A percentile compares a stretch with the other conserved stretches of the same genome.
These are phyloP conservation scores for Ophion costatus DNA, from an alignment of 2,888 invertebrate species.

Conservation along the genomic window DNA sequence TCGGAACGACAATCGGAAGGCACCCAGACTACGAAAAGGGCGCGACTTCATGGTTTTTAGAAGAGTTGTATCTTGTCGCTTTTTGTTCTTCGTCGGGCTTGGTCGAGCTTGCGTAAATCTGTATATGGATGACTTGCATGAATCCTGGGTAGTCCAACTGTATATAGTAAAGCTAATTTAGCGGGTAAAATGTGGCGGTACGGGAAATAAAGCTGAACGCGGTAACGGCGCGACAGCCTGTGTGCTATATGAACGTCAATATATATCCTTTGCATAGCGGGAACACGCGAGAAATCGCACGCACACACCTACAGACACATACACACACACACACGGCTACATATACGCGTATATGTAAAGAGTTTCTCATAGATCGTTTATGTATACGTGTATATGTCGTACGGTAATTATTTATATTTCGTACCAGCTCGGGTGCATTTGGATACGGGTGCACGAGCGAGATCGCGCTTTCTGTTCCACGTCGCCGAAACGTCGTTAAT, in stretches of 20 bases:
- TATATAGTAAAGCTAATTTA: conserved; percentile 76
- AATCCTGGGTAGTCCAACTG: conserved; percentile 69
- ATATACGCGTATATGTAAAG: conserved; percentile 63
- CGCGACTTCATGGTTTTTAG: background rate
- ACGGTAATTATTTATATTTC: conserved; percentile 81
- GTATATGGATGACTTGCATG: conserved; percentile 69
- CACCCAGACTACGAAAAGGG: background rate
- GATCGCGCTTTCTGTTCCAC: conserved; percentile 39
- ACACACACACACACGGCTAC: conserved; percentile 66
- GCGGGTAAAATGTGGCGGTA: conserved; percentile 76
- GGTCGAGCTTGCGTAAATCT: background rate
- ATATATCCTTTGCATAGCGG: conserved; percentile 60
- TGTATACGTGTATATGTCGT: conserved; percentile 68
- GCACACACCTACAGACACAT: conserved; percentile 69
- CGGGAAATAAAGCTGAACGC: conserved; percentile 76
- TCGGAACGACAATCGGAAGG: background rate
- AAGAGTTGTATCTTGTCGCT: background rate
- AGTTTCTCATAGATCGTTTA: conserved; percentile 16
- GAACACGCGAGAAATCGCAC: conserved; percentile 52
- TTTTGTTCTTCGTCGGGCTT: background rate
- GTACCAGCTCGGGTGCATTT: conserved; percentile 62
- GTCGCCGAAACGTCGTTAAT: conserved; percentile 52
- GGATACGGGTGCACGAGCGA: conserved; percentile 14
- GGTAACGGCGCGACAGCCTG: conserved; percentile 56
- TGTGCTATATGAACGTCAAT: conserved; percentile 60